Conservation (phyloP, 2,113 vertebrate genomes). For the Caranx melampygus region DNA sequence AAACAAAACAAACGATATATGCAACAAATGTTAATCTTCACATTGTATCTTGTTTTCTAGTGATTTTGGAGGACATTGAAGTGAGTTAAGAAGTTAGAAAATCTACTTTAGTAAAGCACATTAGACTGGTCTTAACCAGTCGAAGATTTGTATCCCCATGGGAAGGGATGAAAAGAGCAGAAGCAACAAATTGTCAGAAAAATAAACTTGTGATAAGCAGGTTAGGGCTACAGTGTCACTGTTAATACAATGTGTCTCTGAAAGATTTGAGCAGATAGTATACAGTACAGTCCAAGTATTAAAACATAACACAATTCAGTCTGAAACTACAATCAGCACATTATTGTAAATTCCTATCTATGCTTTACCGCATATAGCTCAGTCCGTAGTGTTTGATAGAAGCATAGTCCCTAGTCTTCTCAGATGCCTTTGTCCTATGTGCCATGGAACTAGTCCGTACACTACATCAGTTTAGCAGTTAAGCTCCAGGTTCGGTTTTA, state of each 20-base stretch:
- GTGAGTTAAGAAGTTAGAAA: not conserved
- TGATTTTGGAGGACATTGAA: not conserved
- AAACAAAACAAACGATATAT: constrained; percentile 21
- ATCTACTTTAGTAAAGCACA: constrained; percentile 33
- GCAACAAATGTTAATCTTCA: constrained; percentile 11
- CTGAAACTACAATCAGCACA: constrained; percentile 38
- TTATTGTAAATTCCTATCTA: not conserved
- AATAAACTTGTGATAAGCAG: not conserved
- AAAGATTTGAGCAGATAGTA: not conserved
- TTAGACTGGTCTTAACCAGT: not conserved
- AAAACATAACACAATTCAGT: not conserved
- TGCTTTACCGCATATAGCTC: constrained; percentile 13
- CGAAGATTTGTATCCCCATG: not conserved
- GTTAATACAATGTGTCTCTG: constrained; percentile 11
- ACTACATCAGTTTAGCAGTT: constrained; percentile 11
- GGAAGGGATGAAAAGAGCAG: not conserved
- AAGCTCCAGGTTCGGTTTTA: constrained; percentile 1
- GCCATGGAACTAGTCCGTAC: constrained; percentile 22
- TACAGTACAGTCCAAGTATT: constrained; percentile 20
- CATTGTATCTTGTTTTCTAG: not conserved
- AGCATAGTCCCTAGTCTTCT: not conserved
- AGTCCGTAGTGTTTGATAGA: not conserved
- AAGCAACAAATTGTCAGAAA: not conserved
- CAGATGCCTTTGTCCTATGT: constrained; percentile 57
- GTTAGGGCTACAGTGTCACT: constrained; percentile 5